Base-by-base conservation (phyloP, 2,113 vertebrate species). In the Equus przewalskii region DNA sequence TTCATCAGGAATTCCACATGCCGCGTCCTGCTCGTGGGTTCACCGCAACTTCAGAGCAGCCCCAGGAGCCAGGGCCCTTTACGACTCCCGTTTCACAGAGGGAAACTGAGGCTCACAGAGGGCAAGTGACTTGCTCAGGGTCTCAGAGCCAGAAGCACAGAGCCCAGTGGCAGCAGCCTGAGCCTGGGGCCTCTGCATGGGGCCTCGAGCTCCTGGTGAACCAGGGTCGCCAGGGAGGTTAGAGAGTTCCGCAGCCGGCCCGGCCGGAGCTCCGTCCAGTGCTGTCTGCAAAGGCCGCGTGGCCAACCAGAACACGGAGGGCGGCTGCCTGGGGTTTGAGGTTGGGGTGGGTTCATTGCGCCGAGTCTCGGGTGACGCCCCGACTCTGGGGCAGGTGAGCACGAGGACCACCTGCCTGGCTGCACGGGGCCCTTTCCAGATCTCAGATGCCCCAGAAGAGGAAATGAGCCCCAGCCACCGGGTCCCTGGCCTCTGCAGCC, bases 301-400 rank as follows among this genome's bases (percentile, higher is more conserved):
- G n/a, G 26, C 56, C 3, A 5, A 3, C 44, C n/a, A 1, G 80
- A 13, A 5, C 58, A 12, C 0, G 3, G 67, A 28, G 65, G 24
- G 33, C 26, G 28, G 44, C 76, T 64, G 76, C n/a, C 67, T 65
- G 14, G 28, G 41, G 4, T 11, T 12, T 15, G 64, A 49, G 67
- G 36, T 18, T 24, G 19, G 81, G 70, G n/a, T 4, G 7, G 82
- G 58, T 6, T 19, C 28, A 11, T 5, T 11, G 21, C 30, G 19
- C n/a, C 1, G 36, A 22, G 36, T 75, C 9, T 13, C 16, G 64
- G 30, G 41, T 16, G 33, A 28, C 0, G 0, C 24, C 67, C 19
- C 0, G 18, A 6, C 46, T 73, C 7, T 5, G 46, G 0, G 36
- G 22, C 12, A 67, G 60, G 22, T 0, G 18, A 65, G 26, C 0